phyloP scores from a whole-genome alignment of 2,797 vertebrate species.

The Allobates femoralis region DNA sequence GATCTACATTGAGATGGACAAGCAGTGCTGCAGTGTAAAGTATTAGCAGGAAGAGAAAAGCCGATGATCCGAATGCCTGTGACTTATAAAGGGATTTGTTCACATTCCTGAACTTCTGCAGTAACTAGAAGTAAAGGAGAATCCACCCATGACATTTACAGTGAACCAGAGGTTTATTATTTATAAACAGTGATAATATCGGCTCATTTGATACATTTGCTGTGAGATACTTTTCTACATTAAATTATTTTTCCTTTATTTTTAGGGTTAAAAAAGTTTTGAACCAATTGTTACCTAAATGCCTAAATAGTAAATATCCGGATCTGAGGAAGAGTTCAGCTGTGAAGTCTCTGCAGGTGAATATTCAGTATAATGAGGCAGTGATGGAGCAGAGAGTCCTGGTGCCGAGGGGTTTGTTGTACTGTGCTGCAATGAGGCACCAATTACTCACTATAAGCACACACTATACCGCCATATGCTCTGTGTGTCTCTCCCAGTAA shows the following conservation, averaged over 20 bases:
- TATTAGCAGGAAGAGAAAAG: neutral
- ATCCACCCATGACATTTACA: too few relatives aligned
- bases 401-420: neutral
- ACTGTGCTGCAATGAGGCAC: neutral
- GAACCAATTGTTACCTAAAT: slow-evolving; percentile 77
- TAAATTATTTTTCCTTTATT: slow-evolving; percentile 26
- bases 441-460: neutral
- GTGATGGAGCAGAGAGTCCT: too few relatives aligned
- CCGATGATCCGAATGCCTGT: too few relatives aligned
- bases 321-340: slow-evolving; percentile 82
- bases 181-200: too few relatives aligned
- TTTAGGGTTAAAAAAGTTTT: slow-evolving; percentile 80
- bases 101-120: too few relatives aligned
- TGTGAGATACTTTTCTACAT: too few relatives aligned
- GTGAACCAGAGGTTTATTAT: too few relatives aligned
- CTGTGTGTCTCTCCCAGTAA: too few relatives aligned
- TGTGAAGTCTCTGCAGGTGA: slow-evolving; percentile 87
- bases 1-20: too few relatives aligned
- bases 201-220: too few relatives aligned
- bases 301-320: slow-evolving; percentile 82
- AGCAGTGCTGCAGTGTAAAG: neutral
- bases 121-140: too few relatives aligned
- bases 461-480: neutral
- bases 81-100: too few relatives aligned
- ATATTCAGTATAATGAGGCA: neutral